phyloP scores from a whole-genome alignment of 2,888 invertebrate species.

The Apodemia hepburni region DNA sequence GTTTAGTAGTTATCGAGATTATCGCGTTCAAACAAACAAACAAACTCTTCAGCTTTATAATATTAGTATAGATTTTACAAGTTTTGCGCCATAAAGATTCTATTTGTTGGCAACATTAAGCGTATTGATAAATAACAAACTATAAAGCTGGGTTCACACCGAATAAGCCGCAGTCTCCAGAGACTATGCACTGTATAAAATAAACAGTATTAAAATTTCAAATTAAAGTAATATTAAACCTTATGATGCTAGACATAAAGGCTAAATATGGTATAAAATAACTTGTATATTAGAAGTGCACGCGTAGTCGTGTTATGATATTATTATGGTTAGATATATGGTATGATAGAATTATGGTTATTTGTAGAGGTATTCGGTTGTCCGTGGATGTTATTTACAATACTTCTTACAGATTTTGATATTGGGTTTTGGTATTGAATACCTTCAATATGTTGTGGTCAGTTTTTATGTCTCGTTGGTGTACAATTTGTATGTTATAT shows the following conservation, averaged over 20 bases:
- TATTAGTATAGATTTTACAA: too few species aligned
- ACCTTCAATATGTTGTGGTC: too few species aligned
- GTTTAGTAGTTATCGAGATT: too few species aligned
- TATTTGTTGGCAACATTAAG: constrained; percentile 1
- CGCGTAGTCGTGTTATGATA: too few species aligned
- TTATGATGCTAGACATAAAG: background rate
- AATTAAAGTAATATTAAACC: background rate
- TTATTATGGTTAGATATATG: too few species aligned
- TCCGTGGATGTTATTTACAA: background rate
- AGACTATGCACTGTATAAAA: background rate
- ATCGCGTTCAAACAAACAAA: too few species aligned
- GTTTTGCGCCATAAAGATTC: background rate
- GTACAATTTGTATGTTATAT: too few species aligned
- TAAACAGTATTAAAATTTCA: background rate
- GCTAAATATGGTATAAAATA: background rate
- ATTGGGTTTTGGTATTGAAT: too few species aligned
- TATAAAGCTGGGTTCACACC: background rate
- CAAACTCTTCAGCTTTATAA: too few species aligned
- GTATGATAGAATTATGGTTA: background rate
- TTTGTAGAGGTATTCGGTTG: background rate
- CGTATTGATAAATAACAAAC: constrained; percentile 3
- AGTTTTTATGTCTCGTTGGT: too few species aligned
- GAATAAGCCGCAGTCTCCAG: background rate
- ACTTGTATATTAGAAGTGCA: background rate
- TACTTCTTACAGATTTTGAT: background rate